phyloP scores from a whole-genome alignment of 2,797 vertebrate genomes.

The Lacerta bilineata region DNA sequence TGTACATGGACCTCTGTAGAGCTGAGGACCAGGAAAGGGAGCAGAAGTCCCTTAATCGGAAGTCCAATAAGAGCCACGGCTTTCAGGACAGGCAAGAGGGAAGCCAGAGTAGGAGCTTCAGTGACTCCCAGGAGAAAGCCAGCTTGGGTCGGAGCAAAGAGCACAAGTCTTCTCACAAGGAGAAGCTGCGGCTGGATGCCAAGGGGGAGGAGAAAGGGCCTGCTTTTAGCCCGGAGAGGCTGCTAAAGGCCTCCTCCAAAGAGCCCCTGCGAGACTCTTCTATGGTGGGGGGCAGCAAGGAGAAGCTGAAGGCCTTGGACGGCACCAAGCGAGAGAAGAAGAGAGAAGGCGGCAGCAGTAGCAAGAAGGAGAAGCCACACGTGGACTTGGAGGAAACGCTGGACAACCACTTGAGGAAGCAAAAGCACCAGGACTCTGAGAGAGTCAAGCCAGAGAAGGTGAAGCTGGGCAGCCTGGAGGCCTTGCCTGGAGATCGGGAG shows the following conservation, averaged over 20 bases:
- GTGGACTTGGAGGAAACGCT: conserved; percentile 46
- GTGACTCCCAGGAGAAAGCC: conserved; percentile 72
- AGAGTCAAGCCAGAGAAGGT: conserved; percentile 72
- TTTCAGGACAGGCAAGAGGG: conserved; percentile 73
- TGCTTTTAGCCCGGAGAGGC: conserved; percentile 71
- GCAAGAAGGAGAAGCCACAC: conserved; percentile 72
- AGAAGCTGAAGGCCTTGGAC: conserved; percentile 69
- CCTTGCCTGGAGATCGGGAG: conserved; percentile 37
- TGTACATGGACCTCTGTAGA: conserved; percentile 71
- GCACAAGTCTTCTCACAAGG: conserved; percentile 80
- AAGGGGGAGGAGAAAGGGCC: conserved; percentile 67
- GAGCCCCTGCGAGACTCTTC: conserved; percentile 77
- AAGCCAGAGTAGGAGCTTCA: conserved; percentile 54
- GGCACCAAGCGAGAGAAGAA: conserved; percentile 77
- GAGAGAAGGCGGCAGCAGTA: conserved; percentile 56
- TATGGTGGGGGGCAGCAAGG: conserved; percentile 71
- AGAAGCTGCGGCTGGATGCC: conserved; percentile 71
- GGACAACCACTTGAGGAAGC: conserved; percentile 78
- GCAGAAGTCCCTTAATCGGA: conserved; percentile 60
- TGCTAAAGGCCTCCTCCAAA: conserved; percentile 72
- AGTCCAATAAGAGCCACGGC: conserved; percentile 69
- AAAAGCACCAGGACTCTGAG: conserved; percentile 78
- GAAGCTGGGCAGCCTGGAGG: conserved; percentile 62
- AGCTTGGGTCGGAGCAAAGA: conserved; percentile 73
- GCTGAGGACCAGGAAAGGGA: conserved; percentile 81